Percentiles rank a stretch among this genome's conserved stretches.
phyloP scores from a whole-genome alignment of 2,888 invertebrate species.

The Lordiphosa fenestrarum region DNA sequence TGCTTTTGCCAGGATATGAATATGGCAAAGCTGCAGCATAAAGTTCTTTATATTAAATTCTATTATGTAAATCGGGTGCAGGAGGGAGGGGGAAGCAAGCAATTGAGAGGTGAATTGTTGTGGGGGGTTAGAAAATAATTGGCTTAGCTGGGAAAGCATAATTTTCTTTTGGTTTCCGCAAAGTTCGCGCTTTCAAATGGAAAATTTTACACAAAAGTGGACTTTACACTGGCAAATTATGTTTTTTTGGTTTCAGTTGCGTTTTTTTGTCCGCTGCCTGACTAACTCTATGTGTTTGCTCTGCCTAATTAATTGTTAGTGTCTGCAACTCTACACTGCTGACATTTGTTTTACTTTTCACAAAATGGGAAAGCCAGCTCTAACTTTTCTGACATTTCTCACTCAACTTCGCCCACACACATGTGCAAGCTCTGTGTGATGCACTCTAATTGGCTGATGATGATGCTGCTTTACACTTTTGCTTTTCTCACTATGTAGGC shows the following conservation, averaged over 20 bases:
- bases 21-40: constrained; percentile 3
- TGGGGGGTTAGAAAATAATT: no score
- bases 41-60: constrained; percentile 6
- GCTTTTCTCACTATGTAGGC: constrained; percentile 2
- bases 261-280: no score
- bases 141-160: no score
- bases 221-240: no score
- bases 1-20: constrained; percentile 20
- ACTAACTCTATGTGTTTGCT: not conserved
- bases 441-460: constrained; percentile 44
- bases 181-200: no score
- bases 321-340: not conserved
- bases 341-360: constrained; percentile 7
- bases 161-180: no score
- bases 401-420: not conserved
- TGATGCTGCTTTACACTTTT: constrained; percentile 7
- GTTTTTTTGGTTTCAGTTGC: no score
- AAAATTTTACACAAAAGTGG: no score
- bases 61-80: constrained; percentile 2
- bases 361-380: constrained; percentile 11
- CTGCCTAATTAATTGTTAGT: constrained; percentile 7
- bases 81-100: not conserved
- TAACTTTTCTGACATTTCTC: constrained; percentile 3
- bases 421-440: constrained; percentile 5
- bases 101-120: no score